phyloP scores from a whole-genome alignment of 2,888 invertebrate genomes.

The Cybosia mesomella region DNA sequence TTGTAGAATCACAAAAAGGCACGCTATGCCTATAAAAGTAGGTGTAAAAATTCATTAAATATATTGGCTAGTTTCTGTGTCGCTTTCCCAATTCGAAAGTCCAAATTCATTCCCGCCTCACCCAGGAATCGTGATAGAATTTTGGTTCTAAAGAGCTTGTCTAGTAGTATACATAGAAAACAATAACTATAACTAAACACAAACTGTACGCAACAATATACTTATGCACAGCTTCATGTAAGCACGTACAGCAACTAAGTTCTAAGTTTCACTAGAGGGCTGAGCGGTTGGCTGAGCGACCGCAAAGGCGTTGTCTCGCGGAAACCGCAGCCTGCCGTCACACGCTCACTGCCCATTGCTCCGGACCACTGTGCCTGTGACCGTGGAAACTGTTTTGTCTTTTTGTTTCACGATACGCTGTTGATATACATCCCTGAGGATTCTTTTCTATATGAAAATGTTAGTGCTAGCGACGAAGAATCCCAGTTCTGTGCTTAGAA shows the following conservation, averaged over 20 bases:
- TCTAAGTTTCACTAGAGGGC: conserved; percentile 45
- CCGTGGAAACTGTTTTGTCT: conserved; percentile 24
- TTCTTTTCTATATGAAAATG: neutral
- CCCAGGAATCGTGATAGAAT: no score
- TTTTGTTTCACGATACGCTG: conserved; percentile 20
- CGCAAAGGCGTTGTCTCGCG: conserved; percentile 47
- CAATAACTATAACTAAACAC: neutral
- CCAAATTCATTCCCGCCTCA: no score
- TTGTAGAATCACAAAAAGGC: no score
- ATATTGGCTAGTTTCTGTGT: no score
- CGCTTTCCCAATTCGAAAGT: no score
- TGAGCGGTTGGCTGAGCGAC: conserved; percentile 30
- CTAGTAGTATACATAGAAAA: neutral
- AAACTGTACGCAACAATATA: neutral
- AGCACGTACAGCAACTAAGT: conserved; percentile 36
- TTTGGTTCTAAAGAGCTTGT: no score
- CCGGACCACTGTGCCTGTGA: conserved; percentile 17
- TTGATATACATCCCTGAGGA: conserved; percentile 4
- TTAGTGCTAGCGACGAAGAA: neutral
- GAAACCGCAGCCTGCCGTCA: conserved; percentile 47
- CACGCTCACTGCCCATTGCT: conserved; percentile 37
- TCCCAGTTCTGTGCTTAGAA: neutral
- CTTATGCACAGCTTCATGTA: neutral
- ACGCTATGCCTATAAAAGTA: no score
- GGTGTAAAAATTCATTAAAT: no score